phyloP scores from a whole-genome alignment of 2,113 vertebrate species.

The Madoqua kirkii region DNA sequence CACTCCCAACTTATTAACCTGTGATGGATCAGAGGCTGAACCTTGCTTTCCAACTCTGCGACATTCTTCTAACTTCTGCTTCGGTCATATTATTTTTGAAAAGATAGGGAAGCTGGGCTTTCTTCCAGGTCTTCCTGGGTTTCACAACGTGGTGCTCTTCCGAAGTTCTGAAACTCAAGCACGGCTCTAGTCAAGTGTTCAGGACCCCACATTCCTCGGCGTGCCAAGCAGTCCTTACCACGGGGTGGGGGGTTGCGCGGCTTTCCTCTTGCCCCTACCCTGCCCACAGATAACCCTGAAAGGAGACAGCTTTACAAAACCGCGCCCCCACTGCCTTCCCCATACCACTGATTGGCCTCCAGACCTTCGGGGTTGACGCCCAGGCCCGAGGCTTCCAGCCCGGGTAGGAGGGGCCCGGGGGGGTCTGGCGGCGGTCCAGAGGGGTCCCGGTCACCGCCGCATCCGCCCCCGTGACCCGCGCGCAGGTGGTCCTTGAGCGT shows the following conservation, averaged over 20 bases:
- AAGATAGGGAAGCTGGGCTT: neutral
- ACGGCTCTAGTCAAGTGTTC: neutral
- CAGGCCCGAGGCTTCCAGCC: slow-evolving; percentile 38
- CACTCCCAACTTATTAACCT: neutral
- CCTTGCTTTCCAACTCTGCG: neutral
- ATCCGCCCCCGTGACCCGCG: slow-evolving; percentile 24
- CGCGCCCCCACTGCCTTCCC: neutral
- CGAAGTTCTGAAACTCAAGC: neutral
- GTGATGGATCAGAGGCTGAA: neutral
- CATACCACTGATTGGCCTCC: slow-evolving; percentile 31
- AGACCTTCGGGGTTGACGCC: neutral
- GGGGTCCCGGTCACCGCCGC: neutral
- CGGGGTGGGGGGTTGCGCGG: neutral
- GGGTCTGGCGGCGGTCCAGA: slow-evolving; percentile 14
- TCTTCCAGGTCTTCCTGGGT: neutral
- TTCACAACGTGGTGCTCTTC: slow-evolving; percentile 3
- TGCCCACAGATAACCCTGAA: neutral
- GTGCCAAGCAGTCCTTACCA: neutral
- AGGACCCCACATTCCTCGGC: neutral
- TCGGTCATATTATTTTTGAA: neutral
- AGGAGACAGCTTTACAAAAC: slow-evolving; percentile 16
- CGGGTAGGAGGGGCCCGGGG: slow-evolving; percentile 44
- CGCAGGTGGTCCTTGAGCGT: slow-evolving; percentile 71
- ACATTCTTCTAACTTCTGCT: neutral
- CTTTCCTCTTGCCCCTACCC: neutral